phyloP scores from a whole-genome alignment of 2,888 invertebrate species.

The Diarsia rubi region DNA sequence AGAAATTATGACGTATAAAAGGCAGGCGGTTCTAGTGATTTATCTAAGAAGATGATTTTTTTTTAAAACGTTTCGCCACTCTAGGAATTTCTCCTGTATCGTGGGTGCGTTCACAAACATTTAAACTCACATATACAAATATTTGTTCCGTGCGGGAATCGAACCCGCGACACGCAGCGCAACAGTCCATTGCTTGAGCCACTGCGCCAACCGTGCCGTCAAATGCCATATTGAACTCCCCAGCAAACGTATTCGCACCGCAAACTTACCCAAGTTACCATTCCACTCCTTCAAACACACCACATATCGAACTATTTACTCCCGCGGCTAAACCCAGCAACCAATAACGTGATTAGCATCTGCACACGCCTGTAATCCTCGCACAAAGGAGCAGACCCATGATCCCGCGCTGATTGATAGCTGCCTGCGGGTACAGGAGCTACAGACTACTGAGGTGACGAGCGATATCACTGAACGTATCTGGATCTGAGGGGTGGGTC shows the following conservation, averaged over 20 bases:
- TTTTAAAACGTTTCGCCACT: too few relatives aligned
- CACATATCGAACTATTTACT: background rate
- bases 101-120: too few relatives aligned
- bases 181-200: too few relatives aligned
- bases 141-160: too few relatives aligned
- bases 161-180: too few relatives aligned
- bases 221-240: background rate
- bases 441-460: slow-evolving; percentile 25
- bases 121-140: too few relatives aligned
- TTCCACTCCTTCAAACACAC: background rate
- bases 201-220: too few relatives aligned
- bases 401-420: slow-evolving; percentile 62
- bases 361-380: slow-evolving; percentile 48
- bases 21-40: background rate
- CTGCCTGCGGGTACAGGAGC: slow-evolving; percentile 51
- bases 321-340: slow-evolving; percentile 3
- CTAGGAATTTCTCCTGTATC: too few relatives aligned
- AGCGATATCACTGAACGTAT: background rate
- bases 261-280: background rate
- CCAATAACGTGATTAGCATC: slow-evolving; percentile 50
- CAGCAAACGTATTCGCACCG: background rate
- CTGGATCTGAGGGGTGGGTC: background rate
- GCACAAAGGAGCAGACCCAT: slow-evolving; percentile 48
- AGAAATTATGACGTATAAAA: background rate
- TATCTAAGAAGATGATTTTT: background rate